These are phyloP conservation scores for Myiagra hebetior DNA, from an alignment of 2,113 vertebrate species.

Conservation along the genomic window DNA sequence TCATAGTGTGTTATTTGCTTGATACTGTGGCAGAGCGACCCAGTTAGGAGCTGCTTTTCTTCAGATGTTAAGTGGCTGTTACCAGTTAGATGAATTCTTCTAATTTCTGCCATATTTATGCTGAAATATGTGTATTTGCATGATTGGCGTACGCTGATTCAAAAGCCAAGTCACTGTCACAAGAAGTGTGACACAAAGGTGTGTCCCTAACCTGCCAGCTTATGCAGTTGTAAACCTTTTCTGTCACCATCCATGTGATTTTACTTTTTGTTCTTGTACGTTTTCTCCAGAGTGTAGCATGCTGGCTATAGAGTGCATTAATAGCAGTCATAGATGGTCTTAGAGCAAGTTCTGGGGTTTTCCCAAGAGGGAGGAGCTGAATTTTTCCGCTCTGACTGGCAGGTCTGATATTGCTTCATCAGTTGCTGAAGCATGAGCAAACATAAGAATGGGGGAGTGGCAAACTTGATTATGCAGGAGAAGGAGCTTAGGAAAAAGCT, in stretches of 20 bases:
- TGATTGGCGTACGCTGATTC: rapidly evolving
- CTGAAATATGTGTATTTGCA: not conserved
- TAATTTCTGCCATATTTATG: rapidly evolving
- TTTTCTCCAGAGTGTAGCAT: not conserved
- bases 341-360: not conserved
- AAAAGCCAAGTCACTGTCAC: not conserved
- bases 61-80: not conserved
- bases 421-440: not conserved
- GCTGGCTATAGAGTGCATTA: not conserved
- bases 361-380: not conserved
- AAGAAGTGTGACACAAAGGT: not conserved
- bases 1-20: not conserved
- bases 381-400: not conserved
- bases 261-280: not conserved
- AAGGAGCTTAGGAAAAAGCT: not conserved
- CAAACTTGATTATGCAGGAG: not conserved
- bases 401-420: not conserved
- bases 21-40: not conserved
- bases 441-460: not conserved
- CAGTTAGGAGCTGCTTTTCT: not conserved
- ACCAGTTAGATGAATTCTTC: not conserved
- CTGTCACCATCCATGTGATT: rapidly evolving
- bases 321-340: not conserved
- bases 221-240: not conserved
- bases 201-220: not conserved